These are phyloP conservation scores for Drosophila antonietae DNA, from an alignment of 2,888 invertebrate species.

Conservation along the genomic window DNA sequence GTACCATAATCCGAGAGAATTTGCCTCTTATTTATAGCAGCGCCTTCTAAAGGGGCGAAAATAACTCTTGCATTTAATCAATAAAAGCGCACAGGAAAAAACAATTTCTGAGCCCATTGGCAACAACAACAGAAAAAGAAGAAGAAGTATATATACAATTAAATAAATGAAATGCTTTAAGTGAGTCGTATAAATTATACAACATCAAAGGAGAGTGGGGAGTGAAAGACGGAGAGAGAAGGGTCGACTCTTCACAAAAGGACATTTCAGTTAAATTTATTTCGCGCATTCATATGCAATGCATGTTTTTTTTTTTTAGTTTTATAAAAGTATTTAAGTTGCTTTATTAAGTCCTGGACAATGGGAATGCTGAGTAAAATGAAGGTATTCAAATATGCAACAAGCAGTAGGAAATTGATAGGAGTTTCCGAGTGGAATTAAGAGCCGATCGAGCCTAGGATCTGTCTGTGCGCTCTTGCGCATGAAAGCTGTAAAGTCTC, in stretches of 20 bases:
- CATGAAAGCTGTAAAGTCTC: not conserved
- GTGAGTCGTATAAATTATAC: slow-evolving; percentile 11
- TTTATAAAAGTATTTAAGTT: not conserved
- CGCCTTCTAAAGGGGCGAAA: slow-evolving; percentile 41
- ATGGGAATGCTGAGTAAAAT: not conserved
- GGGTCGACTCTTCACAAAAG: too few species aligned
- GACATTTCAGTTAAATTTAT: slow-evolving; percentile 1
- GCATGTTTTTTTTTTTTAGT: not conserved
- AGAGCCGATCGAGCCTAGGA: rapidly evolving
- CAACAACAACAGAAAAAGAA: slow-evolving; percentile 3
- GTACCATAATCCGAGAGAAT: slow-evolving; percentile 45
- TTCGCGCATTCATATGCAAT: not conserved
- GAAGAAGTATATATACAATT: slow-evolving; percentile 2
- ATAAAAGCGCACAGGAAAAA: slow-evolving; percentile 31
- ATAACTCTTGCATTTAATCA: slow-evolving; percentile 53
- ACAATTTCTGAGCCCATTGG: slow-evolving; percentile 10
- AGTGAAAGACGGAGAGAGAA: too few species aligned
- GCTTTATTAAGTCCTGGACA: not conserved
- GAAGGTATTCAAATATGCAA: not conserved
- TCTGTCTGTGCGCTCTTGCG: too few species aligned
- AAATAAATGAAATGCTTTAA: slow-evolving; percentile 15
- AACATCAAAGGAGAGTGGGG: not conserved
- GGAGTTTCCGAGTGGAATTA: not conserved
- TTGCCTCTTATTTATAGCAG: slow-evolving; percentile 51
- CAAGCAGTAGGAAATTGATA: too few species aligned